Evolutionary conservation across 2,797 vertebrate species (phyloP).

Genomic region (Leptoclinus maculatus): DNA sequence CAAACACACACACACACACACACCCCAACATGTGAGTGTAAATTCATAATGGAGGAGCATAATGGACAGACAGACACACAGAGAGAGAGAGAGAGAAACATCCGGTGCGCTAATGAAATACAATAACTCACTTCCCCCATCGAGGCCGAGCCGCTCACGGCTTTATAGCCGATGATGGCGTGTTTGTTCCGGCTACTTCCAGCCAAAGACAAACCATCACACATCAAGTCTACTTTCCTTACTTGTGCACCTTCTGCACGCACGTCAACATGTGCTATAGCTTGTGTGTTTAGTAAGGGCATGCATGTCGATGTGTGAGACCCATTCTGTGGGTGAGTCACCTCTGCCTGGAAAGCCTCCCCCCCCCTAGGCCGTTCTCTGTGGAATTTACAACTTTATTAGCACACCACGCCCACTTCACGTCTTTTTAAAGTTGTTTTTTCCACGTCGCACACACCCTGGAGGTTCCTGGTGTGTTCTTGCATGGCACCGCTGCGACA

Average conservation of each 20-base stretch:
- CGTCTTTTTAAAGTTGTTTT: conserved; percentile 39
- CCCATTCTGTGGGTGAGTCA: neutral
- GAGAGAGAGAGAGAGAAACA: conserved; percentile 44
- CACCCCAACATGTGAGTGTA: neutral
- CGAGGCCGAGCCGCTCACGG: conserved; percentile 13
- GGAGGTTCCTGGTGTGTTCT: conserved; percentile 2
- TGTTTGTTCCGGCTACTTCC: conserved; percentile 6
- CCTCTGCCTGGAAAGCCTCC: neutral
- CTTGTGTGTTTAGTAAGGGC: neutral
- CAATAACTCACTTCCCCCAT: conserved; percentile 68
- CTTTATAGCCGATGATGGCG: conserved; percentile 38
- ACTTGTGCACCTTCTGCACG: neutral
- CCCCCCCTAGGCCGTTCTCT: conserved; percentile 11
- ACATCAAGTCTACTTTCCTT: neutral
- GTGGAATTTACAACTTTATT: conserved; percentile 57
- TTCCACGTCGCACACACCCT: conserved; percentile 34
- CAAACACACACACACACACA: neutral
- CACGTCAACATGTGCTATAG: no score
- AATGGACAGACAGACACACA: conserved; percentile 37
- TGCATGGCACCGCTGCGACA: conserved; percentile 22
- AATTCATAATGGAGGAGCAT: conserved; percentile 31
- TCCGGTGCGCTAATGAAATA: conserved; percentile 71
- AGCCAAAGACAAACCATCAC: neutral
- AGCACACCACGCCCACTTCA: conserved; percentile 38
- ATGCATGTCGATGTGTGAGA: neutral